Evolutionary conservation across 2,797 vertebrate genomes (phyloP).

Genomic region (Typhlichthys subterraneus): DNA sequence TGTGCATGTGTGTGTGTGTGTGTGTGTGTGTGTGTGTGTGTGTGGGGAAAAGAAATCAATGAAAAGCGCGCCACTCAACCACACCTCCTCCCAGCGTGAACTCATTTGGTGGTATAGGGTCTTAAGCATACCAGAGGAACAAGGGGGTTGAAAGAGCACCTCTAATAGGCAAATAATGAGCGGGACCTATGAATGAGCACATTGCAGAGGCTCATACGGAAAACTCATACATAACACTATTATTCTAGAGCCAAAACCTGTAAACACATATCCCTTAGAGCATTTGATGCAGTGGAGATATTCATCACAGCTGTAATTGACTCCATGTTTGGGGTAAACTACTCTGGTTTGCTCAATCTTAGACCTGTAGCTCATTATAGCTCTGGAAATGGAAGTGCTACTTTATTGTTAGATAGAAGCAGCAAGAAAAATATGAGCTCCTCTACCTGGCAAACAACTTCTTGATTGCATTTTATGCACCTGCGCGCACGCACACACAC

Average conservation of each 20-base stretch:
- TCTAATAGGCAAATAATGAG: slow-evolving; percentile 72
- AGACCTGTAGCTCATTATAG: slow-evolving; percentile 46
- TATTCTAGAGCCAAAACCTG: slow-evolving; percentile 24
- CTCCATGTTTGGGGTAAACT: slow-evolving; percentile 55
- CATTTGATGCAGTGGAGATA: slow-evolving; percentile 40
- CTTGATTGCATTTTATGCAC: slow-evolving; percentile 20
- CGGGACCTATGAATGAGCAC: slow-evolving; percentile 48
- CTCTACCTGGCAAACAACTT: slow-evolving; percentile 32
- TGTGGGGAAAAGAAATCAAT: slow-evolving; percentile 6
- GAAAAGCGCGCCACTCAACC: slow-evolving; percentile 12
- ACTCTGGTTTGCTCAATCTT: slow-evolving; percentile 43
- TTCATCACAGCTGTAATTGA: slow-evolving; percentile 63
- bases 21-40: too few species aligned
- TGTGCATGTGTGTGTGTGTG: too few species aligned
- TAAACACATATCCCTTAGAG: slow-evolving; percentile 27
- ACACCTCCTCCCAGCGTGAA: slow-evolving; percentile 8
- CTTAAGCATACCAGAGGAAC: slow-evolving; percentile 43
- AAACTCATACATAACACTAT: slow-evolving; percentile 44
- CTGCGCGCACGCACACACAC: not conserved
- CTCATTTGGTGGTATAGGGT: slow-evolving; percentile 33
- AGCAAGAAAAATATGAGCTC: slow-evolving; percentile 13
- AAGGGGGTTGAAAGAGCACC: slow-evolving; percentile 35
- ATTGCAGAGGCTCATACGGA: slow-evolving; percentile 38
- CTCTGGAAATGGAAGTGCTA: slow-evolving; percentile 9
- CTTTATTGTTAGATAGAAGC: slow-evolving; percentile 26